Base-by-base conservation (phyloP, 2,888 invertebrate species). In the Plebejus anna region DNA sequence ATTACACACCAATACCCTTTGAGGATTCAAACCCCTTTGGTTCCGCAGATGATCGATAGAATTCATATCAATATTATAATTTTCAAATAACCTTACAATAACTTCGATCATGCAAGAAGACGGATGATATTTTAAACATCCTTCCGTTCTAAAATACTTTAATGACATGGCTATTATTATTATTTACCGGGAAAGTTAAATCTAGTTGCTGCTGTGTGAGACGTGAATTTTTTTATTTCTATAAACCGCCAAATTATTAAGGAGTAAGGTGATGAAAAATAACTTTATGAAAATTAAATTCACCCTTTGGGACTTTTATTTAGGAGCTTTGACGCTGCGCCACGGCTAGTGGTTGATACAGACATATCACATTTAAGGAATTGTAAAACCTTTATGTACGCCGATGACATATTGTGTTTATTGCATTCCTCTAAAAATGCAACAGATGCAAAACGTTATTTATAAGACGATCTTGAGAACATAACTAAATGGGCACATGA, bases 1-100 rank as follows among this genome's bases (percentile, higher is more conserved):
- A 66, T 66, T 66, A 66, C 32, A 66, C 66, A 66, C 66, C 9
- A 66, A 66, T 66, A 32, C 36, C 66, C 66, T 4, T 36, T 13
- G 66, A 66, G 61, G 66, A 66, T 66, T 66, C 66, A 66, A 66
- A 66, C 9, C 32, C 66, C 66, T 66, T 66, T 66, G 32, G 66
- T 66, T 66, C 66, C 66, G 36, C 13, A 9, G 32, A 32, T 66
- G 32, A 36, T 66, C 11, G 28, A 66, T 66, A 66, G 66, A 32
- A 66, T 36, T 32, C 66, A 16, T 66, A 32, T 32, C 32, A 66
- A 66, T 66, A 36, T 66, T 66, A 36, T 66, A 32, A 66, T 66
- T 66, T 32, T 32, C 66, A 28, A 61, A 61, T 61, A 32, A 36
- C 36, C 32, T 66, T 5, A 66, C 66, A 66, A 32, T 36, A 66